phyloP scores from a whole-genome alignment of 2,888 invertebrate species.

The Oxycera nigricornis region DNA sequence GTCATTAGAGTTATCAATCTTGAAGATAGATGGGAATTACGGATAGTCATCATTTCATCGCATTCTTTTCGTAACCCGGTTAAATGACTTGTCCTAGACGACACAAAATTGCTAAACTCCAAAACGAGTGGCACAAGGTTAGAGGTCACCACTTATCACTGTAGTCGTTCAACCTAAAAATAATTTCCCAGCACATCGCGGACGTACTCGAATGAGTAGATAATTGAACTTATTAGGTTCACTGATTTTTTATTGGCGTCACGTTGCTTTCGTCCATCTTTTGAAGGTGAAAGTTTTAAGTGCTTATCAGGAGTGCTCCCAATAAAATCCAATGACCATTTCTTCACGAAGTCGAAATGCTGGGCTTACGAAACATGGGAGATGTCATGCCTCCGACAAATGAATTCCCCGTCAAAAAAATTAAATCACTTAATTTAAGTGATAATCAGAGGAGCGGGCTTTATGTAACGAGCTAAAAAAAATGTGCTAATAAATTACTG shows the following conservation, averaged over 20 bases:
- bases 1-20: too few relatives aligned
- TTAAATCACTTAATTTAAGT: neutral
- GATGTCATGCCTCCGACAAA: neutral
- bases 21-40: neutral
- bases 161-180: slow-evolving; percentile 17
- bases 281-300: slow-evolving; percentile 22
- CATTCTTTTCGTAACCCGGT: neutral
- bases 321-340: neutral
- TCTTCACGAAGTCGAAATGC: neutral
- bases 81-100: neutral
- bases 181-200: slow-evolving; percentile 2
- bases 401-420: neutral
- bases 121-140: neutral
- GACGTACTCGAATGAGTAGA: neutral
- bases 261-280: neutral
- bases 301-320: slow-evolving; percentile 7
- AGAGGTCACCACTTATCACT: neutral
- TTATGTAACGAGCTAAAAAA: neutral
- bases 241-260: neutral
- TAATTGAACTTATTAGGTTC: slow-evolving; percentile 17
- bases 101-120: neutral
- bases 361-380: neutral
- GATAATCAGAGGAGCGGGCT: neutral
- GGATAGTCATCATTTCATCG: neutral
- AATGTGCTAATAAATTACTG: neutral